Evolutionary conservation across 1,140 invertebrate species (phyloP).

Genomic region (Drosophila auraria): DNA sequence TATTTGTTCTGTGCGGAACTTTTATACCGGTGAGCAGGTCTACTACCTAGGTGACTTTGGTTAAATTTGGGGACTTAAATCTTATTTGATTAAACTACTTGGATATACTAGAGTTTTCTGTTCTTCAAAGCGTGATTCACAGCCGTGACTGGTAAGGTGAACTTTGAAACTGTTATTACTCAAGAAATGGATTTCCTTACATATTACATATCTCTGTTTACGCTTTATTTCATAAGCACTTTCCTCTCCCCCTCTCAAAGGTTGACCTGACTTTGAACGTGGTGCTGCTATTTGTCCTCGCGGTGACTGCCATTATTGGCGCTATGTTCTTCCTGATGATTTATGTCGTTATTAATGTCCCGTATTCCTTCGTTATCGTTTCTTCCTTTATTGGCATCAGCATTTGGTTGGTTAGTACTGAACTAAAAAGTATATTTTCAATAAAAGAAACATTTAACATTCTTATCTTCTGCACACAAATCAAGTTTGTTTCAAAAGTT

Average conservation of each 20-base stretch:
- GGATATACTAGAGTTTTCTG: no score
- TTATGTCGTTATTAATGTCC: constrained; percentile 48
- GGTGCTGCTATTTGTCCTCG: constrained; percentile 54
- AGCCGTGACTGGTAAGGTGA: no score
- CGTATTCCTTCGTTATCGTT: constrained; percentile 33
- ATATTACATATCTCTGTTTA: no score
- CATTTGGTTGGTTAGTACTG: constrained; percentile 29
- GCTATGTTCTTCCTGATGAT: constrained; percentile 63
- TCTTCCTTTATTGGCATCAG: constrained; percentile 33
- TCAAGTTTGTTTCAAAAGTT: no score
- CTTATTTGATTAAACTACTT: no score
- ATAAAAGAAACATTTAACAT: no score
- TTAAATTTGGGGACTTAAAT: no score
- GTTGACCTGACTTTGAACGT: constrained; percentile 59
- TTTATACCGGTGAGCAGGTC: constrained; percentile 42
- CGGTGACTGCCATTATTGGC: constrained; percentile 41
- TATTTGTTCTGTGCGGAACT: constrained; percentile 48
- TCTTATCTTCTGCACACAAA: no score
- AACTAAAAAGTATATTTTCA: not conserved
- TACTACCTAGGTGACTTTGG: no score
- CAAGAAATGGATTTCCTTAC: not conserved
- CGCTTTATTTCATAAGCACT: not conserved
- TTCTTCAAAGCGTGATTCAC: no score
- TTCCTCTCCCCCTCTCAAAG: constrained; percentile 10
- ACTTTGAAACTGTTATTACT: no score